phyloP scores from a whole-genome alignment of 2,113 vertebrate species.

The Furnarius figulus region DNA sequence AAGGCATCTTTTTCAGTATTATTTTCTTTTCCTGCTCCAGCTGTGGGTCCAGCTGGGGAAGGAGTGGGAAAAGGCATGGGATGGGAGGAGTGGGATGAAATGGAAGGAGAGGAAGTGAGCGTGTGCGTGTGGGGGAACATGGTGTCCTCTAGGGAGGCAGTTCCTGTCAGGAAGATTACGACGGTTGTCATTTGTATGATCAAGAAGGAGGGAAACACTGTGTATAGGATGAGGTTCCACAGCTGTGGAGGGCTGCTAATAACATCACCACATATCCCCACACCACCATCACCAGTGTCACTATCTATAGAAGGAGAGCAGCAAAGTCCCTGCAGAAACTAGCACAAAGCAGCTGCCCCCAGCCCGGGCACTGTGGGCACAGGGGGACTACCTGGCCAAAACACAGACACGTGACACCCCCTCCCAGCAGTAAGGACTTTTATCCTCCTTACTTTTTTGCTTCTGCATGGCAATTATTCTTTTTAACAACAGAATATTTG shows the following conservation, averaged over 20 bases:
- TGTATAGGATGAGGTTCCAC: conserved; percentile 4
- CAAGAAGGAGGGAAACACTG: conserved; percentile 36
- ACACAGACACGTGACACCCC: not conserved
- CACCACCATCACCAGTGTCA: not conserved
- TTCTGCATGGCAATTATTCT: conserved; percentile 60
- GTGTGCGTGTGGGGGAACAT: fast-evolving
- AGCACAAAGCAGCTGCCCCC: not conserved
- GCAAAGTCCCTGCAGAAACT: not conserved
- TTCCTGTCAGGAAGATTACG: conserved; percentile 46
- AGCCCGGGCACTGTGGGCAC: not conserved
- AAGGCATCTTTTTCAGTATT: fast-evolving
- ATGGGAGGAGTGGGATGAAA: not conserved
- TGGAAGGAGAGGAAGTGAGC: not conserved
- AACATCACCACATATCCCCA: not conserved
- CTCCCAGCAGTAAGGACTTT: not conserved
- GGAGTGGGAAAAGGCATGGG: not conserved
- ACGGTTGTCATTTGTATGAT: conserved; percentile 34
- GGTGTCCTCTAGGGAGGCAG: not conserved
- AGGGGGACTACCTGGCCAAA: not conserved
- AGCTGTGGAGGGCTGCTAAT: conserved; percentile 30
- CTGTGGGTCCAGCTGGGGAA: not conserved
- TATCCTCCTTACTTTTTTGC: not conserved
- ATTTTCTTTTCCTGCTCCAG: not conserved
- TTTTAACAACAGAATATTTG: conserved; percentile 77
- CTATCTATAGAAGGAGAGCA: not conserved